phyloP scores from a whole-genome alignment of 2,797 vertebrate species.

The Carapus acus region DNA sequence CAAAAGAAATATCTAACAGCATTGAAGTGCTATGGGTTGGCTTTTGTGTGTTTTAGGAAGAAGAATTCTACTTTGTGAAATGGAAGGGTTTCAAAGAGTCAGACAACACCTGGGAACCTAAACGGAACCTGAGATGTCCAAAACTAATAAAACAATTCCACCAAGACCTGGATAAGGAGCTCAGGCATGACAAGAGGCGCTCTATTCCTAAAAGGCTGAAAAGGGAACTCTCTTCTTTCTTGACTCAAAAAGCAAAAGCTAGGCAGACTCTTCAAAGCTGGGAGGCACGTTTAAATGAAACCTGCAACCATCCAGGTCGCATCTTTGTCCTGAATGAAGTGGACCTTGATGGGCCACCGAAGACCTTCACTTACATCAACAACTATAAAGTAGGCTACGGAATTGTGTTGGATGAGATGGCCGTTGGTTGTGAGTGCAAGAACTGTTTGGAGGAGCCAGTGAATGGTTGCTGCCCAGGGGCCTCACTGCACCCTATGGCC shows the following conservation, averaged over 20 bases:
- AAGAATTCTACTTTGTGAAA: conserved; percentile 85
- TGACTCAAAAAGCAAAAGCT: conserved; percentile 79
- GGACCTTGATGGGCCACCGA: conserved; percentile 83
- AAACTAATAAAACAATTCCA: conserved; percentile 81
- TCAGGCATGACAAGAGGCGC: conserved; percentile 59
- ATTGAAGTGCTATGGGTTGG: neutral
- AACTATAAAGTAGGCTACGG: conserved; percentile 82
- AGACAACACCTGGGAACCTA: conserved; percentile 84
- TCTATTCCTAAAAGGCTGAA: conserved; percentile 63
- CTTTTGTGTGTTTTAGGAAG: conserved; percentile 62
- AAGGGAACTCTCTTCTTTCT: conserved; percentile 61
- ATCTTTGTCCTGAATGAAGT: conserved; percentile 84
- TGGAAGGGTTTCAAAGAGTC: conserved; percentile 80
- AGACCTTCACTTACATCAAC: conserved; percentile 84
- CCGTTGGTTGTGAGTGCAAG: conserved; percentile 81
- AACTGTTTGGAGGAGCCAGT: conserved; percentile 76
- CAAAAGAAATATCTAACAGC: no score
- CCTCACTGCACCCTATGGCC: conserved; percentile 78
- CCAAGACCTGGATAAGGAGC: conserved; percentile 74
- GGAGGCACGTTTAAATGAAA: conserved; percentile 79
- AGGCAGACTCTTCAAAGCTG: conserved; percentile 73
- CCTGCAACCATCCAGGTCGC: conserved; percentile 78
- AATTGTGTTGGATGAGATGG: conserved; percentile 74
- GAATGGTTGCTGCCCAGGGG: conserved; percentile 82
- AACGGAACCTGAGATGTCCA: conserved; percentile 79